Percentiles rank a stretch among this genome's conserved stretches.
Conservation (phyloP, 2,888 invertebrate species). For the Heliconius charithonia region DNA sequence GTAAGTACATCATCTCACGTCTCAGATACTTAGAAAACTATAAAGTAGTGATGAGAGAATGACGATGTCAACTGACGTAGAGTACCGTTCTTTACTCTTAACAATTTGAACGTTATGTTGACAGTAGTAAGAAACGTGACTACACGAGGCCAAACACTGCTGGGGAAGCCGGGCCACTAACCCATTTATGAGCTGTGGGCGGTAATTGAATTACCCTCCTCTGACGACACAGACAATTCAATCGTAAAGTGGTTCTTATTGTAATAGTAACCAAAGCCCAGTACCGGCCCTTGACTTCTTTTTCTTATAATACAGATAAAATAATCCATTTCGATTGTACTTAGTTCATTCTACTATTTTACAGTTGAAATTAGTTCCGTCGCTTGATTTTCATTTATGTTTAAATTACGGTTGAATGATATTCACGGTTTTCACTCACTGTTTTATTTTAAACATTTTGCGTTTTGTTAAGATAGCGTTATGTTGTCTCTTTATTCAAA, state of each 20-base stretch:
- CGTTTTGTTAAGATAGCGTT: neutral
- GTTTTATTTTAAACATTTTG: neutral
- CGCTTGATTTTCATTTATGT: neutral
- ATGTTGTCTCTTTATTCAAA: neutral
- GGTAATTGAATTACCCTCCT: constrained; percentile 57
- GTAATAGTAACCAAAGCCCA: constrained; percentile 46
- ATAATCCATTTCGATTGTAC: constrained; percentile 49
- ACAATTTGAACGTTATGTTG: constrained; percentile 39
- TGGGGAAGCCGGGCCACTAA: constrained; percentile 57
- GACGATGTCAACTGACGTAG: constrained; percentile 33
- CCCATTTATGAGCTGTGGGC: constrained; percentile 58
- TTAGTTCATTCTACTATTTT: neutral
- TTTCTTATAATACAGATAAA: constrained; percentile 43
- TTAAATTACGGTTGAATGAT: neutral
- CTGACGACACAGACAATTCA: constrained; percentile 50
- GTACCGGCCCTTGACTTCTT: constrained; percentile 41
- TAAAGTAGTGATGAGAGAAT: constrained; percentile 42
- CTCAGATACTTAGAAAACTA: constrained; percentile 33
- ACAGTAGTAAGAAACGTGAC: constrained; percentile 22
- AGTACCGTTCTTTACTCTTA: constrained; percentile 22
- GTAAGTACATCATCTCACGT: constrained; percentile 27
- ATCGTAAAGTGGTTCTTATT: constrained; percentile 49
- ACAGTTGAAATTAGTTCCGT: neutral
- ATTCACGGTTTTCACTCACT: constrained; percentile 12
- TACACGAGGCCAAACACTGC: constrained; percentile 19